Base-by-base conservation (phyloP, 1,140 invertebrate genomes). In the Trachelipus rathkii region DNA sequence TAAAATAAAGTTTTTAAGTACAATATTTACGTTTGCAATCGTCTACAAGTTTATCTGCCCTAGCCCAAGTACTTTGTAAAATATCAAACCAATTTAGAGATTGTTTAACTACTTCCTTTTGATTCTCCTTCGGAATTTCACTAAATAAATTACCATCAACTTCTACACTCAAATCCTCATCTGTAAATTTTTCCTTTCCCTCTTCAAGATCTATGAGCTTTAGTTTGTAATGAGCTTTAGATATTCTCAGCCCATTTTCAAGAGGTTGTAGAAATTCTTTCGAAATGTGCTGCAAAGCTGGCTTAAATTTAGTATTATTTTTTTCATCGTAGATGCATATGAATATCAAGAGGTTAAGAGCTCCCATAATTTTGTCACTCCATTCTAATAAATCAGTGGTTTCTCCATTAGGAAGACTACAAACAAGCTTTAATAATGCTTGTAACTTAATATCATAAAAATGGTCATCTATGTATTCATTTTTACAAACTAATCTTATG, bases 51-150 rank as follows among this genome's bases (percentile, higher is more conserved):
- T 60, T 60, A 60, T 60, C 8, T 13, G 50, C 50, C 8, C 50
- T 60, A 15, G 50, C 50, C 50, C 50, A 60, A 60, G 19, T 60
- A 8, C 50, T 60, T 60, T 60, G 50, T 8, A 60, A 15, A 3
- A 60, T 60, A 60, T 60, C 50, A 60, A 60, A 60, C 50, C 50
- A 60, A 60, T 60, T 60, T 60, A 60, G 19, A 60, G 50, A 13
- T 4, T 60, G 50, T 19, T 4, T 15, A 60, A 60, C 8, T 19
- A 60, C 19, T 60, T 60, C 50, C 19, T 60, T 60, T 60, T 60
- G 11, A 15, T 60, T 13, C 19, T 60, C 50, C 11, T 15, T 60
- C 3, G 50, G 19, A 15, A 60, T 60, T 60, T 8, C 50, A 15
- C 3, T 3, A 60, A 60, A 15, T 13, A 19, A 60, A 19, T 19